These are phyloP conservation scores for Acronicta leporina DNA, from an alignment of 2,888 invertebrate species.

Conservation along the genomic window DNA sequence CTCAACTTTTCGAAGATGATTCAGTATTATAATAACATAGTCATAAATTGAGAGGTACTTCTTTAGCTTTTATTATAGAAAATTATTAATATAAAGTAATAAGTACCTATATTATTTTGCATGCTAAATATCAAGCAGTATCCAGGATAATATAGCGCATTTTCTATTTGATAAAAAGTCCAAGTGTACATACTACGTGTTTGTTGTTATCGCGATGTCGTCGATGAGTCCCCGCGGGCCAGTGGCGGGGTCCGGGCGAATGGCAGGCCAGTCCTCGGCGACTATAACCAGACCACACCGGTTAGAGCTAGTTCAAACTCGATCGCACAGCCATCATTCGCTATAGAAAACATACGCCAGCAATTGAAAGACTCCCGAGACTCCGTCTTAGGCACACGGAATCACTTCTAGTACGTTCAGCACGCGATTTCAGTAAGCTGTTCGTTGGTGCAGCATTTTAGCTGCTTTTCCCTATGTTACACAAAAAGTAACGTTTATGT, in stretches of 20 bases:
- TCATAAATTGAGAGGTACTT: neutral
- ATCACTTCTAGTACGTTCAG: neutral
- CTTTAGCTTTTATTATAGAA: neutral
- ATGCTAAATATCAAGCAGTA: neutral
- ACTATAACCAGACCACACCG: conserved; percentile 78
- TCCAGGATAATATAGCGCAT: neutral
- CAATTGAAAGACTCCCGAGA: conserved; percentile 44
- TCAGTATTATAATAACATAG: conserved; percentile 13
- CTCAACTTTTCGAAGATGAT: conserved; percentile 16
- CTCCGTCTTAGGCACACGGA: conserved; percentile 18
- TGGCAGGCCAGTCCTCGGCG: conserved; percentile 82
- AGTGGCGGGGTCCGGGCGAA: conserved; percentile 75
- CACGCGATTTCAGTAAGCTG: neutral
- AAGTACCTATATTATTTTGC: too few species aligned
- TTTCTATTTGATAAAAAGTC: conserved; percentile 5
- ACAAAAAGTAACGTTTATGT: neutral
- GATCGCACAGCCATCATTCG: conserved; percentile 60
- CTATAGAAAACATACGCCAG: conserved; percentile 53
- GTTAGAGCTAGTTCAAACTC: conserved; percentile 59
- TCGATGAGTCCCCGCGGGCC: conserved; percentile 70
- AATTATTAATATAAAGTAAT: too few species aligned
- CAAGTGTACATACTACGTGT: conserved; percentile 80
- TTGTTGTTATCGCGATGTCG: conserved; percentile 67
- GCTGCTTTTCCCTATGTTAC: neutral
- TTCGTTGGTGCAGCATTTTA: neutral